Conservation (phyloP, 2,797 vertebrate species). For the Strix occidentalis region DNA sequence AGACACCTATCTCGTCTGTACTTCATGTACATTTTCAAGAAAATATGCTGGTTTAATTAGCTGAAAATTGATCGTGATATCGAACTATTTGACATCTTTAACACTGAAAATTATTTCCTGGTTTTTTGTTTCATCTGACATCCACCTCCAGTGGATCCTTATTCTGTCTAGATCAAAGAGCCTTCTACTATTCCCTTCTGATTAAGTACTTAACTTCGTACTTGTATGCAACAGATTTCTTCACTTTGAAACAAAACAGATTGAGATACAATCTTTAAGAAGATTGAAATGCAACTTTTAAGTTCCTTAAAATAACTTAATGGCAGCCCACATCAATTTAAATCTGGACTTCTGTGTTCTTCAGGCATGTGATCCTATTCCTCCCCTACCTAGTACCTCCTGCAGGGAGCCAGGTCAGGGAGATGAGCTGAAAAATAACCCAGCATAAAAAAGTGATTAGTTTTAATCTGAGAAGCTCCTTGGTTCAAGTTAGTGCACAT, state of each 20-base stretch:
- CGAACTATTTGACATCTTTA: not conserved
- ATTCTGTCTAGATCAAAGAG: not conserved
- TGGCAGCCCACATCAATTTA: not conserved
- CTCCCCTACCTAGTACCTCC: not conserved
- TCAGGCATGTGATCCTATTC: not conserved
- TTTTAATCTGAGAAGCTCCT: not conserved
- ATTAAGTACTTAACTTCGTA: not conserved
- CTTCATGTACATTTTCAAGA: not conserved
- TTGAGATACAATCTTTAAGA: not conserved
- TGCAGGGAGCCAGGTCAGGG: not conserved
- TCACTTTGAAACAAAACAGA: not conserved
- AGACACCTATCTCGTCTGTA: not conserved
- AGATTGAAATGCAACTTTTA: not conserved
- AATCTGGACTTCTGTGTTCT: not conserved
- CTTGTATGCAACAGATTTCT: not conserved
- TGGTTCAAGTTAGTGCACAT: not conserved
- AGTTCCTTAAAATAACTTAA: not conserved
- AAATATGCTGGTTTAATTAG: not conserved
- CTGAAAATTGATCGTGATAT: not conserved
- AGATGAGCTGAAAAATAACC: not conserved
- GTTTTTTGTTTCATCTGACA: not conserved
- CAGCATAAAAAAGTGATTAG: not conserved
- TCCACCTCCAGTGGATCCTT: not conserved
- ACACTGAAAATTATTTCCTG: not conserved
- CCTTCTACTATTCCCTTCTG: not conserved